Evolutionary conservation across 2,113 vertebrate species (phyloP), one percentile per base, ranked within the genome.

Genomic region (Tachuris rubrigastra): DNA sequence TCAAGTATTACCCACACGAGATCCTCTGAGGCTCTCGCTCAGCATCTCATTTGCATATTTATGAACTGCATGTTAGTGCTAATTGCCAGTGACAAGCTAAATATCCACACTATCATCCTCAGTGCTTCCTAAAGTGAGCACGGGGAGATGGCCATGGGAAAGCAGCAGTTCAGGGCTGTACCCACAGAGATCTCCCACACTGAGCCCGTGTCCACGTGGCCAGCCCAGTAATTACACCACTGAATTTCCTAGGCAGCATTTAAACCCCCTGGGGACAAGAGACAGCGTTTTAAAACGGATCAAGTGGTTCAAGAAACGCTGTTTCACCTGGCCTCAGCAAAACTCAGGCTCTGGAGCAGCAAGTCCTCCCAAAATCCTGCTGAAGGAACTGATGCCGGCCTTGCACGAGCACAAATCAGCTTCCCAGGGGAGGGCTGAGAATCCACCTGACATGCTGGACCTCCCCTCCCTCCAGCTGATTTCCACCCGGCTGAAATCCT

Each of bases 171-270:
- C 28, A 42, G 47, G 41, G 59, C 4, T 31, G 31, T 12, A 28
- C 23, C 12, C 35, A n/a, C 22, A 16, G 49, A 50, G 24, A 50
- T 50, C 14, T 27, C 0, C 33, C 44, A n/a, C 3, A 4, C 1
- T 1, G 3, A 82, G 80, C 30, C 62, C 9, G 14, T 30, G 44
- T 2, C 52, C 0, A 0, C 9, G 2, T 1, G 9, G 27, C 72
- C 59, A n/a, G 12, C 1, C 42, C 2, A 35, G 16, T 22, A 14
- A 50, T 19, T 10, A 31, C 6, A 35, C 6, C 5, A 37, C 46
- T 75, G 5, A 46, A 46, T 21, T 35, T 53, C 47, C 65, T 18
- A 66, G 73, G 81, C 73, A 87, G 55, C 53, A 25, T 21, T 89
- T 65, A 27, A 73, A 76, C 33, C 14, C n/a, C 20, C 0, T 10